Conservation (phyloP, 2,113 vertebrate species). For the Apus apus region DNA sequence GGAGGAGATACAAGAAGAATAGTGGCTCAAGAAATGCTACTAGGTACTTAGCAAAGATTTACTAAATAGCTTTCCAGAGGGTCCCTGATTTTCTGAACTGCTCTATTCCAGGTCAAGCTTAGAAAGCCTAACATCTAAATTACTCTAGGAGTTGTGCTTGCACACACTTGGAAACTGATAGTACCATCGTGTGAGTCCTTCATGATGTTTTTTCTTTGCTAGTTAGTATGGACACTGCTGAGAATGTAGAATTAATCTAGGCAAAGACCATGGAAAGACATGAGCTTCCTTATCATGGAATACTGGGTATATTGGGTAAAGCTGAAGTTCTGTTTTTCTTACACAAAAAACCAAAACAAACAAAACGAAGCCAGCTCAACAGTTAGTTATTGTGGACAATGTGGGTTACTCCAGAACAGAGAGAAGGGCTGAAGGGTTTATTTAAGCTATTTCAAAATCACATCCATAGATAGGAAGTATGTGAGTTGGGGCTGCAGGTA, state of each 20-base stretch:
- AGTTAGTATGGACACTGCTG: background rate
- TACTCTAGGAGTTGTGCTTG: background rate
- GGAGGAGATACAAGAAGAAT: background rate
- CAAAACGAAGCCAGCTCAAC: background rate
- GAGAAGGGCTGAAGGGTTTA: background rate
- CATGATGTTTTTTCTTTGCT: background rate
- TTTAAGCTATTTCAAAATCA: background rate
- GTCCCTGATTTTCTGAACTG: background rate
- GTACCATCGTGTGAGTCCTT: background rate
- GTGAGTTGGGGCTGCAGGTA: background rate
- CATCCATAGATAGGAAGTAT: background rate
- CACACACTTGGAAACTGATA: background rate
- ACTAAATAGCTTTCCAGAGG: background rate
- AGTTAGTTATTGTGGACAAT: background rate
- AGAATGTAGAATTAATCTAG: background rate
- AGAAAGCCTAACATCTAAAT: background rate
- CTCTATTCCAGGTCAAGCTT: background rate
- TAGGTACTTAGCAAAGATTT: background rate
- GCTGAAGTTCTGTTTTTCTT: background rate
- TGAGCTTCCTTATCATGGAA: background rate
- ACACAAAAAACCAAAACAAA: too few species aligned
- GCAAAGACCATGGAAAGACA: background rate
- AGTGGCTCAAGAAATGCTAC: background rate
- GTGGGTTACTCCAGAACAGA: background rate
- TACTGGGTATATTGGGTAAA: background rate